phyloP scores from a whole-genome alignment of 2,797 vertebrate genomes.

The Smutsia temminckii region DNA sequence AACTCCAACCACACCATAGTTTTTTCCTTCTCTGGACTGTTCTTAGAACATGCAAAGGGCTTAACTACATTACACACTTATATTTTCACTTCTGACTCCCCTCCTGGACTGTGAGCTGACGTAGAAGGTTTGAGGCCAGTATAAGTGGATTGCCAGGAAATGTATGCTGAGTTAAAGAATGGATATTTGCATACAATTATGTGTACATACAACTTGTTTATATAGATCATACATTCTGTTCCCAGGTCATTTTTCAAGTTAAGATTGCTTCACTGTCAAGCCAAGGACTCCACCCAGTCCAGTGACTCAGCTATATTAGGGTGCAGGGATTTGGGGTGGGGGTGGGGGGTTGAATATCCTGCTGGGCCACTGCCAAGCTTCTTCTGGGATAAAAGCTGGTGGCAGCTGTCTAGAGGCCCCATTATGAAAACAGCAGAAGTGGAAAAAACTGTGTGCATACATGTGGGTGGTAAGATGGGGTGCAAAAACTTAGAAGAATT shows the following conservation, averaged over 20 bases:
- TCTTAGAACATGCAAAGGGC: not conserved
- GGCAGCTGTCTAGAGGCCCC: not conserved
- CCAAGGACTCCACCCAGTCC: conserved; percentile 36
- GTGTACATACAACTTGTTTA: conserved; percentile 39
- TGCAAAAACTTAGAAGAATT: conserved; percentile 1
- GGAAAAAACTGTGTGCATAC: not conserved
- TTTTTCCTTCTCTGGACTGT: not conserved
- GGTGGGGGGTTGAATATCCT: conserved; percentile 37
- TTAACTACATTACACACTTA: not conserved
- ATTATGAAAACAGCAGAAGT: not conserved
- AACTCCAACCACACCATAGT: not conserved
- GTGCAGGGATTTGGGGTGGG: not conserved
- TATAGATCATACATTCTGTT: conserved; percentile 59
- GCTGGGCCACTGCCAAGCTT: conserved; percentile 38
- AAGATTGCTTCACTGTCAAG: conserved; percentile 64
- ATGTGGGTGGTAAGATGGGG: not conserved
- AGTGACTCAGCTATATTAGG: conserved; percentile 52
- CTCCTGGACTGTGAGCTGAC: not conserved
- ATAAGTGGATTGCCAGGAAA: not conserved
- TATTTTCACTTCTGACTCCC: not conserved
- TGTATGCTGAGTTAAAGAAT: conserved; percentile 10
- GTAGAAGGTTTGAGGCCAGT: not conserved
- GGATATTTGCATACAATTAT: conserved; percentile 52
- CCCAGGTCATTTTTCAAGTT: conserved; percentile 64
- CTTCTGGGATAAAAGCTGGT: conserved; percentile 7